Base-by-base conservation (phyloP, 2,797 vertebrate genomes). In the Strix occidentalis region DNA sequence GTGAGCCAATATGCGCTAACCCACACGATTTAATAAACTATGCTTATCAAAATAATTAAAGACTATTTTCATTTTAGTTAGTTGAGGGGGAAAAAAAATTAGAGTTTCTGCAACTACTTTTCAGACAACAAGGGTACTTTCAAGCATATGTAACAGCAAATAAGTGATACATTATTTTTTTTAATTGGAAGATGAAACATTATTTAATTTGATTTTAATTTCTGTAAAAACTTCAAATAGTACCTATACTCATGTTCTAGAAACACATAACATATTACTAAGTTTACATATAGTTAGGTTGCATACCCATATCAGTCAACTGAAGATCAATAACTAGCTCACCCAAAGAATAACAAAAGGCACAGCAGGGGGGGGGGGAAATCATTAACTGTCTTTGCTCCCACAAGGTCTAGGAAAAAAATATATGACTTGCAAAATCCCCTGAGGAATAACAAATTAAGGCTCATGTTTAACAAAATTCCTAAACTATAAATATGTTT, bases 401-500 rank as follows among this genome's bases (percentile, higher is more conserved):
- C 48, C 74, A 93, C 41, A 80, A 37, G 9, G 33, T 43, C 77
- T 89, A 93, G 56, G 37, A 64, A 91, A 95, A 94, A 90, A 87
- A 56, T 10, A 82, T 3, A 51, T 9, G 43, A 69, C 53, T 89
- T 87, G 53, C 64, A 92, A 84, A 88, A 70, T 60, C 60, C 84
- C 79, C 58, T 13, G 4, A 83, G 41, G 88, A 29, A n/a, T 93
- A 92, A 93, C 63, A 92, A 94, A 95, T 92, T 83, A 90, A 78
- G 45, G 37, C 37, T 85, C 48, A 61, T 53, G 71, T 92, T 94
- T 94, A 89, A 96, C 72, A 92, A 86, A 95, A 93, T 84, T 95
- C 77, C 72, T 94, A 46, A 93, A 83, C 60, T 54, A 65, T 82
- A 64, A 84, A 74, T 35, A 33, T 9, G 10, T 87, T 90, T 90